phyloP scores from a whole-genome alignment of 2,888 invertebrate species.

The Aphidoletes aphidimyza region DNA sequence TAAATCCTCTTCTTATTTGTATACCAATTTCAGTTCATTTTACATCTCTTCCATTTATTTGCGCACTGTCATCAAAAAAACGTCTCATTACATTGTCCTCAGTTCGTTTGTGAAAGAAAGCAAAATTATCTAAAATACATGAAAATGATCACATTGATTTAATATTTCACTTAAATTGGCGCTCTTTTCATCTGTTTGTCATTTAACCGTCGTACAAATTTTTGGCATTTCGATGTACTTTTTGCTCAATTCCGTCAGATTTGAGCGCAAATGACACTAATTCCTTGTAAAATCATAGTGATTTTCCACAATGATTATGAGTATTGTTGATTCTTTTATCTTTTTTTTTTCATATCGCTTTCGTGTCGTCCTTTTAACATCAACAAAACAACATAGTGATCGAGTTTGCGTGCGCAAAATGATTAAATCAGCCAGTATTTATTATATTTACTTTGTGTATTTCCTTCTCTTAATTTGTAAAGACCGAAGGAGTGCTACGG shows the following conservation, averaged over 20 bases:
- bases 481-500: neutral
- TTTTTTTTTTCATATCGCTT: neutral
- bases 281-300: conserved; percentile 36
- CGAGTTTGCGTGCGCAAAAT: neutral
- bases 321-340: neutral
- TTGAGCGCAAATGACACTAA: conserved; percentile 11
- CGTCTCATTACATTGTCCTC: conserved; percentile 13
- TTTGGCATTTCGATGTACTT: neutral
- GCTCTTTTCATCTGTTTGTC: neutral
- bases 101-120: conserved; percentile 2
- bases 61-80: too few relatives aligned
- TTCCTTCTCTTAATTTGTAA: conserved; percentile 24
- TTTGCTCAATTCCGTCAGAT: neutral
- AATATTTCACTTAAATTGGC: neutral
- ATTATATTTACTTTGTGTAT: conserved; percentile 19
- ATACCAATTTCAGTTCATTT: neutral
- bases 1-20: too few relatives aligned
- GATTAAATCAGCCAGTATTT: neutral
- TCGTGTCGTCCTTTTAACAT: neutral
- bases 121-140: neutral
- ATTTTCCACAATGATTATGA: neutral
- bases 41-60: neutral
- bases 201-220: neutral
- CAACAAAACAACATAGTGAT: neutral
- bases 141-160: neutral